Conservation (phyloP, 2,797 vertebrate species). For the Falco biarmicus region DNA sequence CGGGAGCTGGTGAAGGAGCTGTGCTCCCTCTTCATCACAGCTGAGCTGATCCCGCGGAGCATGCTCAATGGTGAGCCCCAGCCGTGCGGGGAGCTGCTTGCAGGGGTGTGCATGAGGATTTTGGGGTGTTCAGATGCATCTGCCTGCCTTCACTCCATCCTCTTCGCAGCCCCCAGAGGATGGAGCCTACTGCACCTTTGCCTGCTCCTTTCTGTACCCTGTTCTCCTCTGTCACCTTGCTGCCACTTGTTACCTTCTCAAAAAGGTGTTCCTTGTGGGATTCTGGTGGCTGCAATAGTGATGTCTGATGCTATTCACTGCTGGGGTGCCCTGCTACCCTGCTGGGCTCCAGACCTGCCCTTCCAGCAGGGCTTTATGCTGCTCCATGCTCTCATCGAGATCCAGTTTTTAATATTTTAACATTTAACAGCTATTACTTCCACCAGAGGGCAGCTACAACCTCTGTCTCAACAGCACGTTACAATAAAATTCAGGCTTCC, state of each 20-base stretch:
- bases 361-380: neutral
- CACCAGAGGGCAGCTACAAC: constrained; percentile 54
- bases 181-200: neutral
- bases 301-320: neutral
- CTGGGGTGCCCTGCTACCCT: neutral
- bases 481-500: neutral
- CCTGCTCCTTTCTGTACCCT: neutral
- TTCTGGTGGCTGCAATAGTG: neutral
- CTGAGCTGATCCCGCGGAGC: constrained; percentile 77
- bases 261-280: neutral
- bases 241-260: neutral
- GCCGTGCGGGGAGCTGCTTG: fast-evolving
- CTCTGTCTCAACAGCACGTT: fast-evolving
- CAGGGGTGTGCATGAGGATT: fast-evolving
- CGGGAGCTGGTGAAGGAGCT: constrained; percentile 86
- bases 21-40: constrained; percentile 83
- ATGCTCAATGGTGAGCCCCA: constrained; percentile 81
- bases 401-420: neutral
- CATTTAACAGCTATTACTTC: neutral
- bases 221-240: neutral
- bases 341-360: neutral
- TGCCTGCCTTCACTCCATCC: neutral
- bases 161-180: fast-evolving
- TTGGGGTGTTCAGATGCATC: neutral
- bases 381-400: fast-evolving